Base-by-base conservation (phyloP, 1,140 invertebrate genomes). In the Camponotus floridanus region DNA sequence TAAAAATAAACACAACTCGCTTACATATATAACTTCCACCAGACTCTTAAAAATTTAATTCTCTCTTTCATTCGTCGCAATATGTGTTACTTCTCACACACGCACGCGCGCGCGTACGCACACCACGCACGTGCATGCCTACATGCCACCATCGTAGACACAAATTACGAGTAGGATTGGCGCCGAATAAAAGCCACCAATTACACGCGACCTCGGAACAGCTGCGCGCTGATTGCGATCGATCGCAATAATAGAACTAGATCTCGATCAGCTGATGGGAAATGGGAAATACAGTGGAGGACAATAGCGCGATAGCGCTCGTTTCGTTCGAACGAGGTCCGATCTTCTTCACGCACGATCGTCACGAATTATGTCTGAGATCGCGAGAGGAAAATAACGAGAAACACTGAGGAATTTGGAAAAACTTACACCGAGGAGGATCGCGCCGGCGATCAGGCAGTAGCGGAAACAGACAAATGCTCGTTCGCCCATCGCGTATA, bases 401-500 rank as follows among this genome's bases (percentile, higher is more conserved):
- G 5, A 51, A 51, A 57, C 42, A 33, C 9, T n/a, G 31, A 9
- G 0, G 1, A 7, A 33, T 21, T n/a, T 3, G 9, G 13, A n/a
- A 57, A 65, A 59, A 94, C 93, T 94, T 90, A 94, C 93, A 15
- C 91, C 92, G 33, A 94, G 84, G 13, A 93, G n/a, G 61, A 94
- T 68, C 45, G 92, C 88, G 78, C 90, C 91, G 9, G 61, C 76
- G 18, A 92, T 64, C n/a, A 94, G 90, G 57, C 93, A 85, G 26
- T 91, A 94, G 5, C 90, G 91, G 8, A 93, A 87, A 76, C 93
- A 94, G 33, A 26, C 65, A 42, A 92, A 78, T 55, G 84, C 78
- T 8, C 62, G 70, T 84, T 51, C 48, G 4, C 88, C 89, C 92
- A 93, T 93, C 15, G 48, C 65, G 45, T 26, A 87, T 88, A 48